Evolutionary conservation across 2,113 vertebrate genomes (phyloP), one percentile per base, ranked within the genome.

Genomic region (Egretta garzetta): DNA sequence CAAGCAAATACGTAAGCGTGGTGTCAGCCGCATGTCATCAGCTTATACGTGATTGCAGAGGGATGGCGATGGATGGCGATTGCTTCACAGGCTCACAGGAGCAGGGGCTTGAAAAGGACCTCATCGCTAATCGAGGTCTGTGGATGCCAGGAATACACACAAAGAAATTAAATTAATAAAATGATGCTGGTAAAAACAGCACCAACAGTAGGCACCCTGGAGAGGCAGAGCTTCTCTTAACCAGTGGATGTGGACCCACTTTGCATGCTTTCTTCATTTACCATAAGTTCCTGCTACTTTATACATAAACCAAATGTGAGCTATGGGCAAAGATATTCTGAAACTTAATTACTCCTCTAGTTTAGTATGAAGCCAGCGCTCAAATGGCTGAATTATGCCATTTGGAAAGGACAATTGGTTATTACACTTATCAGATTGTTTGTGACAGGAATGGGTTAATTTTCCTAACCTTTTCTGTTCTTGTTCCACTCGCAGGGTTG

Each of bases 371-470:
- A 73, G 58, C 84, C 73, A 90, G 72, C 19, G 8, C 27, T 53
- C 70, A 95, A 91, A 87, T 84, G 68, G 72, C 71, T 91, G n/a
- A 75, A 92, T 92, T 86, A 82, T 47, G 68, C 66, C 86, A 68
- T 92, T 97, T 85, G 67, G 92, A 96, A 96, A 97, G 93, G 94
- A 89, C 85, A 62, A 63, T 71, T 95, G 76, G 83, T 92, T 89
- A 90, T 93, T 91, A 84, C 74, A 80, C 93, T 96, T 91, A 95
- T 76, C 75, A 91, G 96, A 96, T 96, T 90, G 87, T 91, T 97
- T 85, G 80, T 96, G 95, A 97, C 95, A 97, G 97, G 97, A 98
- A 97, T 72, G 97, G 96, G 97, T 98, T 98, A 97, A 98, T 98
- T 97, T 95, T 76, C 94, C 79, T 97, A 95, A 98, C 96, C 97